Evolutionary conservation across 2,797 vertebrate species (phyloP), one percentile per base, ranked within the genome.

Genomic region (Brachyalestes nurse): DNA sequence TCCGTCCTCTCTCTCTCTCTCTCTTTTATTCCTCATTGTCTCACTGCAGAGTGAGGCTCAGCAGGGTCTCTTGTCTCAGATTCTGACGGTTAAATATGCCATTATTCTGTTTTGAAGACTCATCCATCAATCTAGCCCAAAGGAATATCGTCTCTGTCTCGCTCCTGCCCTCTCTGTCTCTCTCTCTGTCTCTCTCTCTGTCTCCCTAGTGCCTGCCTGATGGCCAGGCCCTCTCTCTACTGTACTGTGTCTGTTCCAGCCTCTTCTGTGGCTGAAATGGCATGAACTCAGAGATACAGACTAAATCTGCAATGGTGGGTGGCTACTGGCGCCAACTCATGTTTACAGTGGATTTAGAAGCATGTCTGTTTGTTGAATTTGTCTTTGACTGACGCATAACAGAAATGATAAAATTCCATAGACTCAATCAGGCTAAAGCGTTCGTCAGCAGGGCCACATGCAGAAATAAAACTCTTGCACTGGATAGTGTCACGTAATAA

Each of bases 291-390:
- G 23, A 55, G 12, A 72, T 72, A 12, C 70, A 53, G 49, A 72
- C 47, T 17, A 53, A 34, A 49, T 72, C 70, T 55, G 25, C 25
- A 55, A 19, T 58, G 34, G 34, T 72, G 42, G 61, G 61, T 53
- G 25, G 49, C 34, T 51, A 42, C 75, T 53, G 61, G 61, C 75
- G 53, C 71, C 71, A 72, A 38, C 28, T 58, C 28, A 87, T 87
- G 78, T 83, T 78, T 76, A 86, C 67, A 82, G 72, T 85, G 79
- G 67, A 77, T 73, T 53, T 67, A 40, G 88, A 83, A 77, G 82
- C 80, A 82, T 85, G 83, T 73, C 73, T 70, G 73, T 57, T 72
- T 74, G 82, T 85, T 62, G 87, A 84, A 87, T 66, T 86, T 88
- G 88, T 91, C 88, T 88, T 86, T 55, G 28, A 5, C 13, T 1